Percentiles rank a stretch among this genome's conserved stretches.
phyloP scores from a whole-genome alignment of 2,888 invertebrate genomes.

The Nephrotoma appendiculata region DNA sequence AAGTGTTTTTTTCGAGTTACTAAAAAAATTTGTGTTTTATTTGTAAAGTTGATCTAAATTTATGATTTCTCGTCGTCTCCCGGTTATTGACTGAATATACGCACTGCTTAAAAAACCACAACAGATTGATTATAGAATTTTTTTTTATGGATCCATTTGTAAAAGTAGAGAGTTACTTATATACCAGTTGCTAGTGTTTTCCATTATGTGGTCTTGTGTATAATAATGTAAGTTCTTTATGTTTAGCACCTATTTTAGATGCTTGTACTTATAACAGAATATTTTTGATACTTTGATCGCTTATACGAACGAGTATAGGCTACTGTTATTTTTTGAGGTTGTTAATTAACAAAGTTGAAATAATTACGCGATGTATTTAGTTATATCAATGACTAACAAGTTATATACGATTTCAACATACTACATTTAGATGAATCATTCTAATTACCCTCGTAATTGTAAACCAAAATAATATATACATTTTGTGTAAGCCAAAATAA shows the following conservation, averaged over 20 bases:
- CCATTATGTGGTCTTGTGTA: not conserved
- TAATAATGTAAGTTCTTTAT: not conserved
- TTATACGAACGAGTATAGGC: not conserved
- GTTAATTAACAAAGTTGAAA: not conserved
- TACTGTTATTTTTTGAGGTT: not conserved
- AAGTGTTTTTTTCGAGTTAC: not conserved
- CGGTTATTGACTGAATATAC: not conserved
- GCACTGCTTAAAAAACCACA: not conserved
- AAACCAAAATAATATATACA: not conserved
- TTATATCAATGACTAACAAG: not conserved
- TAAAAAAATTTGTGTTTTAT: not conserved
- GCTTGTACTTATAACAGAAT: not conserved
- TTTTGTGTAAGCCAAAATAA: not conserved
- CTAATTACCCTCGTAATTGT: not conserved
- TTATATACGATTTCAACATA: not conserved
- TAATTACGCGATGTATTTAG: not conserved
- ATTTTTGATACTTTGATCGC: not conserved
- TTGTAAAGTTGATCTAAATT: not conserved
- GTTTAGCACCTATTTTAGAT: not conserved
- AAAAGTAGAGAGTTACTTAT: not conserved
- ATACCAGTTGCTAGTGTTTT: not conserved
- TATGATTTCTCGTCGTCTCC: not conserved
- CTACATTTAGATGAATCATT: not conserved
- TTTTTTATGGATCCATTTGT: not conserved
- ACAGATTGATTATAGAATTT: not conserved